These are phyloP conservation scores for Strigamia maritima DNA, from an alignment of 2,888 invertebrate genomes.

Conservation along the genomic window DNA sequence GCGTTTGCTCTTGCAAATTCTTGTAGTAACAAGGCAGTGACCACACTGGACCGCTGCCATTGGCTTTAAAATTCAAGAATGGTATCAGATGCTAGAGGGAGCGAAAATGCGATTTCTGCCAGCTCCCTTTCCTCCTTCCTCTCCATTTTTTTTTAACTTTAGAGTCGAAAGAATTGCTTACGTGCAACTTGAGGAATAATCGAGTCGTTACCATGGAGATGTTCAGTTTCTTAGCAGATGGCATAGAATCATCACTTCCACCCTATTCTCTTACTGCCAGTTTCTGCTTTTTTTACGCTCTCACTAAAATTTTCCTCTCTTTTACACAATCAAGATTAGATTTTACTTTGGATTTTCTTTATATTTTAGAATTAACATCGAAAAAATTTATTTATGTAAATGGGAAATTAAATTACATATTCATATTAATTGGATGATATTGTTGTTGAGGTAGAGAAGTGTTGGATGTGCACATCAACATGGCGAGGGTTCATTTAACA, in stretches of 20 bases:
- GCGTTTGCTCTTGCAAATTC: constrained; percentile 15
- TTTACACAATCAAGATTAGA: neutral
- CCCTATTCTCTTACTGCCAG: constrained; percentile 15
- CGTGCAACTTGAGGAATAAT: constrained; percentile 33
- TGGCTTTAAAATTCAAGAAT: constrained; percentile 30
- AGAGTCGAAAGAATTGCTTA: constrained; percentile 31
- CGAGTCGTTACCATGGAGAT: constrained; percentile 21
- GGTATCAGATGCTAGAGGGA: constrained; percentile 15
- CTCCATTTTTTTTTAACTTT: constrained; percentile 12
- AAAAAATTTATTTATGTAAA: neutral
- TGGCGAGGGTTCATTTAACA: constrained; percentile 15
- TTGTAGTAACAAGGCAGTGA: neutral
- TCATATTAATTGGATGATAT: constrained; percentile 1
- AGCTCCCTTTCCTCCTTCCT: neutral
- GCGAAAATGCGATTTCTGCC: constrained; percentile 23
- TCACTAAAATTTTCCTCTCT: neutral
- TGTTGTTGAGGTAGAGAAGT: neutral
- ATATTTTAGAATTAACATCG: neutral
- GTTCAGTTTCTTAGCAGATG: constrained; percentile 19
- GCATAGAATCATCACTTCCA: constrained; percentile 15
- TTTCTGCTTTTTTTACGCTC: constrained; percentile 10
- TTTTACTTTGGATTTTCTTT: neutral
- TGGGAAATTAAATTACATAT: neutral
- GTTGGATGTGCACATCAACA: neutral
- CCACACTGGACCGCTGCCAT: constrained; percentile 15